Evolutionary conservation across 2,888 invertebrate species (phyloP), one percentile per base, ranked within the genome.

Genomic region (Thereva unica): DNA sequence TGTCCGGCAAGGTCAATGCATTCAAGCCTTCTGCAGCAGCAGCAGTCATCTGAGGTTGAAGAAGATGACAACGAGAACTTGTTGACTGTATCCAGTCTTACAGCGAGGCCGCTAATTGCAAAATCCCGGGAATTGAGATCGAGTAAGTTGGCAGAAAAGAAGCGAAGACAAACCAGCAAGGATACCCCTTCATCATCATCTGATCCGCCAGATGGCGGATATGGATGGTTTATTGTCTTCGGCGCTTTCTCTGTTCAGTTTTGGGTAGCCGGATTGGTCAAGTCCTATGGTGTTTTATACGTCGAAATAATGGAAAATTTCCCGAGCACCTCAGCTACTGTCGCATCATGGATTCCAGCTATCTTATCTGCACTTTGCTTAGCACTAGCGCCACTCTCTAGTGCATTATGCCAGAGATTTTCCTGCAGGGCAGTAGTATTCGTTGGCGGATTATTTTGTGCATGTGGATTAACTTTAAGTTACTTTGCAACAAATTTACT

Each of bases 231-330:
- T 74, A 87, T 90, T 38, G 89, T 90, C 1, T 86, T 87, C 71
- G 91, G 91, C 0, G 90, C 90, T 0, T 90, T 91, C 76, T 87
- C 90, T 77, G 91, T 91, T 41, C 91, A 91, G 77, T 89, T 91
- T 79, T 89, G 91, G 86, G 90, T 91, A 42, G 90, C 91, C 0
- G 91, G 91, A 0, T 83, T 90, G 67, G 89, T 91, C 74, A 91
- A 91, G 77, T 91, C 91, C 0, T 91, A 91, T 75, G 91, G 92
- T 0, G 90, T 92, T 12, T 82, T 92, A 1, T 91, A 91, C 73
- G 89, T 91, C 67, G 91, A 91, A 80, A 89, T 91, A 67, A 87
- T 91, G 85, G 90, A 90, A 78, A 89, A 88, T 0, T 91, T 91
- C 77, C 86, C 89, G 0, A 88, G 89, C 63, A 87, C 89, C 0